These are phyloP conservation scores for Galaxea fascicularis DNA, from an alignment of 92 coral and sea anemone genomes.

Conservation along the genomic window DNA sequence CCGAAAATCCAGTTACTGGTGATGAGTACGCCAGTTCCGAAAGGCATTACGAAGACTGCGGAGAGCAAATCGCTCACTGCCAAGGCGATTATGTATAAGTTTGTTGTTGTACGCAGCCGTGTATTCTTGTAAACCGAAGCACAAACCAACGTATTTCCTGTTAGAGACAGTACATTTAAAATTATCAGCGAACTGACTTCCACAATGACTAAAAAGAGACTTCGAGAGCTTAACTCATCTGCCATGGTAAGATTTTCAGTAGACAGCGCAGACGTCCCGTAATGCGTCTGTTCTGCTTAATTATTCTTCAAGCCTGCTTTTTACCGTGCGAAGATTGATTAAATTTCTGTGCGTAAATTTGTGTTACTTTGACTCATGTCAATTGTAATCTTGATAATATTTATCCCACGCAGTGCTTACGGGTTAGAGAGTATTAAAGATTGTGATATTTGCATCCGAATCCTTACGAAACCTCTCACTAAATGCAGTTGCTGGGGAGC, in stretches of 20 bases:
- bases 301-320: neutral
- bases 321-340: neutral
- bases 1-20: constrained; percentile 64
- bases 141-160: constrained; percentile 61
- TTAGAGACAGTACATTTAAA: constrained; percentile 42
- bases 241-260: constrained; percentile 4
- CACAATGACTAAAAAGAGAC: neutral
- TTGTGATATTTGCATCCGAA: neutral
- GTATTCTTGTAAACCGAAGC: constrained; percentile 63
- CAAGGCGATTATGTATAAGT: constrained; percentile 61
- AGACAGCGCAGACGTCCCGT: too few relatives aligned
- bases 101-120: constrained; percentile 58
- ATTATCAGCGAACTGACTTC: constrained; percentile 39
- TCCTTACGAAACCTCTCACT: neutral
- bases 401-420: neutral
- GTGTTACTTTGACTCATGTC: too few relatives aligned
- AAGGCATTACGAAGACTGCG: constrained; percentile 65
- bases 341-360: neutral
- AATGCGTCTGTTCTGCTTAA: too few relatives aligned
- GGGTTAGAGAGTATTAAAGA: neutral
- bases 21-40: constrained; percentile 55
- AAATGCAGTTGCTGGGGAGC: neutral
- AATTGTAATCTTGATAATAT: neutral
- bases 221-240: constrained; percentile 25
- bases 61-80: constrained; percentile 61